Evolutionary conservation across 2,888 invertebrate species (phyloP).

Genomic region (Apotomis capreana): DNA sequence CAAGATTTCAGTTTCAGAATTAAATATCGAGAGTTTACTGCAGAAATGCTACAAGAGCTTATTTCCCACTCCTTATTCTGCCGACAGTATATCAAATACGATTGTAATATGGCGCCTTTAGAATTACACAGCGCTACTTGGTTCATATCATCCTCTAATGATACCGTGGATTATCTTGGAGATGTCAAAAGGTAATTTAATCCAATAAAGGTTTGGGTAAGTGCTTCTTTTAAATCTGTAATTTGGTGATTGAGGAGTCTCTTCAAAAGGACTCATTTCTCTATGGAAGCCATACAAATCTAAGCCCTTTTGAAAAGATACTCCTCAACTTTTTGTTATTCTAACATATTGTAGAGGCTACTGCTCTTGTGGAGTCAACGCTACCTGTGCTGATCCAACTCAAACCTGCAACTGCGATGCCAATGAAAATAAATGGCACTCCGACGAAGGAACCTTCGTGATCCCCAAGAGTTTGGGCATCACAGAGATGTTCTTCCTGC

Average conservation of each 20-base stretch:
- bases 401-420: conserved; percentile 96
- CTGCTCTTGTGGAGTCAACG: conserved; percentile 89
- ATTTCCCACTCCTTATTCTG: conserved; percentile 95
- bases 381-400: conserved; percentile 91
- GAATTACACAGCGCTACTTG: conserved; percentile 94
- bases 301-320: too few relatives aligned
- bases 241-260: too few relatives aligned
- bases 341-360: conserved; percentile 83
- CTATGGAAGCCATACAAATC: too few relatives aligned
- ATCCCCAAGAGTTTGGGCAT: conserved; percentile 93
- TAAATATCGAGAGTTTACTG: conserved; percentile 93
- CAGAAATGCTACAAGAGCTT: conserved; percentile 95
- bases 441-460: conserved; percentile 93
- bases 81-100: conserved; percentile 94
- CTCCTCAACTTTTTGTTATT: not conserved
- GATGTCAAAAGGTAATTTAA: conserved; percentile 88
- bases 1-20: conserved; percentile 93
- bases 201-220: too few relatives aligned
- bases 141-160: conserved; percentile 92
- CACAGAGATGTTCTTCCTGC: conserved; percentile 94
- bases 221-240: too few relatives aligned
- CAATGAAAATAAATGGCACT: conserved; percentile 93
- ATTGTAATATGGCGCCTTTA: conserved; percentile 94
- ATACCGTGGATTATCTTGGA: conserved; percentile 92
- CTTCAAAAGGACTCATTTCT: too few relatives aligned